Evolutionary conservation across 2,113 vertebrate species (phyloP), one percentile per base, ranked within the genome.

Genomic region (Columba janthina): DNA sequence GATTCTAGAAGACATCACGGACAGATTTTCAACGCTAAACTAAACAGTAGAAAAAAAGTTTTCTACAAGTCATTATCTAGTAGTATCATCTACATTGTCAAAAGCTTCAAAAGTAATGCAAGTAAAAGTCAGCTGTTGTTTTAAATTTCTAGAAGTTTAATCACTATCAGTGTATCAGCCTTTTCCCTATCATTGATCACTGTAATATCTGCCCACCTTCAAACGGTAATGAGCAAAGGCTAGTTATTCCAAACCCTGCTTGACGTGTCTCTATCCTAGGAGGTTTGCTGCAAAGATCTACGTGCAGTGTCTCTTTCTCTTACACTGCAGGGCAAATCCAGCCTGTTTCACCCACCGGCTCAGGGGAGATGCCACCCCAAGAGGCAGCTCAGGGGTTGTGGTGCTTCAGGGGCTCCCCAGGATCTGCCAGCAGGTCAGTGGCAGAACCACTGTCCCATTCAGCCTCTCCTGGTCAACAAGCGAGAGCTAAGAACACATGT

Each of bases 1-100:
- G 78, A 94, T 93, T 53, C 89, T 97, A 91, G 80, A 87, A 72
- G 79, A 94, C 85, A 90, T 88, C 28, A 44, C 42, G 78, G 86
- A 95, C 53, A 96, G 40, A 81, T 76, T 96, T 88, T 90, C 91
- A 94, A 61, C 25, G 64, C 72, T 88, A 87, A 94, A 60, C 34
- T 84, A 92, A 96, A 93, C 31, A 77, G 16, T n/a, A 65, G 48
- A 5, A 17, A 88, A 88, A 83, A 77, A 38, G 48, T 28, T 4
- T 0, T 81, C 50, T 46, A 61, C 48, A 90, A 95, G 67, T 58
- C 64, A 74, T 84, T 96, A 89, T 56, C 79, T 88, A 91, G 72
- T 61, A 22, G 19, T 34, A 50, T 24, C 66, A 91, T 57, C 71
- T 65, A 73, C 19, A 29, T 1, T 72, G 61, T 48, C 78, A 92